Percentiles rank a stretch among this genome's conserved stretches.
Conservation (phyloP, 2,888 invertebrate species). For the Trachelus tabidus region DNA sequence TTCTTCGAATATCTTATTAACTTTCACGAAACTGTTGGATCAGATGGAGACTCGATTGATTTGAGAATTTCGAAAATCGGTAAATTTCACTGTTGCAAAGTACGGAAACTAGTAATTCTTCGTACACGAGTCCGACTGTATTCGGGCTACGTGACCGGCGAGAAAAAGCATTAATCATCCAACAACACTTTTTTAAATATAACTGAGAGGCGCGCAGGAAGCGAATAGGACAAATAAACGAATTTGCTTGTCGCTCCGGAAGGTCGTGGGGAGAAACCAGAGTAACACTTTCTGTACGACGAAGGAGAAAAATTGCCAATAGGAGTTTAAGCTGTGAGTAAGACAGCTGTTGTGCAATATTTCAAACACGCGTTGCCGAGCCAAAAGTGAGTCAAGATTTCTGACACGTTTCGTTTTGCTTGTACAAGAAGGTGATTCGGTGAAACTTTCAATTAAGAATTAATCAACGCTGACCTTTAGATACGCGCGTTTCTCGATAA, state of each 20-base stretch:
- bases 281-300: neutral
- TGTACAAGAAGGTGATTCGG: neutral
- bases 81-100: neutral
- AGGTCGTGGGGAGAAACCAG: neutral
- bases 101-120: neutral
- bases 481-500: neutral
- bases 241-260: neutral
- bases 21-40: neutral
- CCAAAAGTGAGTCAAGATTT: neutral
- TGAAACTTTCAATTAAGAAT: neutral
- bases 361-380: neutral
- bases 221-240: neutral
- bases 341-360: neutral
- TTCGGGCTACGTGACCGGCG: neutral
- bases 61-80: no score
- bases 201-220: neutral
- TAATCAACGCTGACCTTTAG: neutral
- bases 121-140: neutral
- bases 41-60: neutral
- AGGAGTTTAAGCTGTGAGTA: neutral
- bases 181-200: neutral
- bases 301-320: neutral
- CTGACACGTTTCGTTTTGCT: neutral
- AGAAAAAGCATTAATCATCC: neutral
- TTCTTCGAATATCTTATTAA: no score